Percentiles rank a stretch among this genome's conserved stretches.
phyloP scores from a whole-genome alignment of 2,888 invertebrate species.

The Allygus modestus region DNA sequence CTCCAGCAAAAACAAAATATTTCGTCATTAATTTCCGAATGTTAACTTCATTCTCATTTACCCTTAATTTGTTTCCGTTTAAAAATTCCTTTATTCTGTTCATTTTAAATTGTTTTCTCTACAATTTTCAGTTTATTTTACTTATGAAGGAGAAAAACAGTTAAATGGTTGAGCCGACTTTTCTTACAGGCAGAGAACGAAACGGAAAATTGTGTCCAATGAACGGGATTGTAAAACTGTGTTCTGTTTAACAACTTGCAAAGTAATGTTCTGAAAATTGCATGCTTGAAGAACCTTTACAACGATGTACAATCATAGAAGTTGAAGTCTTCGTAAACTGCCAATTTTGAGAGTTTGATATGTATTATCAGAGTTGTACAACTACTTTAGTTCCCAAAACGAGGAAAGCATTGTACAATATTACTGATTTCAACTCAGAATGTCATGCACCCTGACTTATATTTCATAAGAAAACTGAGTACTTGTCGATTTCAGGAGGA shows the following conservation, averaged over 20 bases:
- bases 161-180: too few relatives aligned
- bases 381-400: neutral
- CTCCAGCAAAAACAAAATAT: conserved; percentile 22
- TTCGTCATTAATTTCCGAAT: conserved; percentile 11
- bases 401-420: neutral
- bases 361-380: neutral
- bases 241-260: too few relatives aligned
- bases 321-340: neutral
- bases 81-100: neutral
- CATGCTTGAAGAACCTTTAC: neutral
- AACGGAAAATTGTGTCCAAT: too few relatives aligned
- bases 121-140: too few relatives aligned
- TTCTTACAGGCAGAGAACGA: too few relatives aligned
- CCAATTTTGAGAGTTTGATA: neutral
- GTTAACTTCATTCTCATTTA: neutral
- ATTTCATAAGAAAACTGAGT: too few relatives aligned
- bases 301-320: neutral
- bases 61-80: neutral
- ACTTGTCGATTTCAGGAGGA: too few relatives aligned
- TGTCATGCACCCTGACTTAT: too few relatives aligned
- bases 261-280: neutral
- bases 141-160: too few relatives aligned
- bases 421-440: neutral
- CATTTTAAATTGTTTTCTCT: neutral
- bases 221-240: too few relatives aligned